These are phyloP conservation scores for Tholera decimalis DNA, from an alignment of 2,888 invertebrate species.

Conservation along the genomic window DNA sequence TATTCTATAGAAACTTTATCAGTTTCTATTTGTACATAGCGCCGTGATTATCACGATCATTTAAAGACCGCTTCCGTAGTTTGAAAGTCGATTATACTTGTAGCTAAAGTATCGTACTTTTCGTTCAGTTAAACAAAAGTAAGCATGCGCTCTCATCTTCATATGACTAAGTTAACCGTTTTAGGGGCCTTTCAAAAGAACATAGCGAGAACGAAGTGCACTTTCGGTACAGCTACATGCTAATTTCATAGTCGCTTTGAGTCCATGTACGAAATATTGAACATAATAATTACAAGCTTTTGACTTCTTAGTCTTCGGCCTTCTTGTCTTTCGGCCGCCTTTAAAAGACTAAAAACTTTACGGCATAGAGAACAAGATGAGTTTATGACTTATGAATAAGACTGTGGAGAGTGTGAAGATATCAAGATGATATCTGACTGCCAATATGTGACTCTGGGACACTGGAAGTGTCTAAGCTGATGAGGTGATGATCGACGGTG, in stretches of 20 bases:
- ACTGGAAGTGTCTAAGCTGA: not conserved
- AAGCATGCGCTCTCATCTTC: slow-evolving; percentile 49
- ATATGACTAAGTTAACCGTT: slow-evolving; percentile 46
- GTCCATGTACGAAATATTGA: slow-evolving; percentile 42
- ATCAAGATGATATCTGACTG: not conserved
- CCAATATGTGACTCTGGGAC: not conserved
- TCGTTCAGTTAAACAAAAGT: slow-evolving; percentile 45
- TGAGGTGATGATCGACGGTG: not conserved
- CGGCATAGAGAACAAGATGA: not conserved
- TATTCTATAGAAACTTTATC: not conserved
- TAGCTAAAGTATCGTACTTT: slow-evolving; percentile 5
- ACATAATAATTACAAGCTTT: slow-evolving; percentile 40
- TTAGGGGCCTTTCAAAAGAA: slow-evolving; percentile 50
- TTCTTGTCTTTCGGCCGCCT: slow-evolving; percentile 10
- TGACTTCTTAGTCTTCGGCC: slow-evolving; percentile 13
- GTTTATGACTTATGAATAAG: too few species aligned
- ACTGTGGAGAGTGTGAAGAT: not conserved
- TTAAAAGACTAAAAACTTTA: slow-evolving; percentile 23
- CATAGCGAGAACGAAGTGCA: slow-evolving; percentile 46
- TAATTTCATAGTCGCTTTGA: slow-evolving; percentile 53
- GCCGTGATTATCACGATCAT: slow-evolving; percentile 6
- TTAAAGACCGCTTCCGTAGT: slow-evolving; percentile 9
- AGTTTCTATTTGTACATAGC: not conserved
- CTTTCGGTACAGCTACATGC: slow-evolving; percentile 54
- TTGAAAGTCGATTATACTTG: slow-evolving; percentile 15